Conservation (phyloP, 2,888 invertebrate species). For the Epirrhoe alternata region DNA sequence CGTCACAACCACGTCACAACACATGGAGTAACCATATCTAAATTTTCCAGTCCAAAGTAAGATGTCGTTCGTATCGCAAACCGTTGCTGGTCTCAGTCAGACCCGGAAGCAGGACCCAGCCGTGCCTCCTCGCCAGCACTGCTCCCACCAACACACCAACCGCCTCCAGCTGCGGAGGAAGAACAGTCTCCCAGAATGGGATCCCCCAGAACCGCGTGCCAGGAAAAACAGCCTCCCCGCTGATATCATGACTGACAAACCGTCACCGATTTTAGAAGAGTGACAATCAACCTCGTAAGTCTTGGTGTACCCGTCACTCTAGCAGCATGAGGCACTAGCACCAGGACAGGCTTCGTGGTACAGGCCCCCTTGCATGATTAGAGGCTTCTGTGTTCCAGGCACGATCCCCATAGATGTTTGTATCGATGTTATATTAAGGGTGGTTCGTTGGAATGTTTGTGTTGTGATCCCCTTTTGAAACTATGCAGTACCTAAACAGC, state of each 20-base stretch:
- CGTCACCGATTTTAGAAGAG: slow-evolving; percentile 70
- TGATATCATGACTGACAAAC: slow-evolving; percentile 61
- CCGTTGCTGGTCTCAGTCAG: slow-evolving; percentile 82
- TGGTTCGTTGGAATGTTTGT: slow-evolving; percentile 30
- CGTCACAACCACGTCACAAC: no score
- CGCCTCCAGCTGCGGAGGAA: slow-evolving; percentile 75
- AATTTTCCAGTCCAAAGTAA: slow-evolving; percentile 57
- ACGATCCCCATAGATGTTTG: slow-evolving; percentile 77
- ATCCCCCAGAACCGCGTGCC: slow-evolving; percentile 74
- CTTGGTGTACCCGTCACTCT: slow-evolving; percentile 79
- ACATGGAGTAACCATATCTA: slow-evolving; percentile 43
- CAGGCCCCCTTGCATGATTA: slow-evolving; percentile 83
- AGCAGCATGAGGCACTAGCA: slow-evolving; percentile 81
- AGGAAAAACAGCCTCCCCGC: slow-evolving; percentile 80
- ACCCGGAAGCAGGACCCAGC: slow-evolving; percentile 68
- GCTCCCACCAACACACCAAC: slow-evolving; percentile 79
- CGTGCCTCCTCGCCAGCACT: slow-evolving; percentile 74
- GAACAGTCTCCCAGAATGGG: slow-evolving; percentile 82
- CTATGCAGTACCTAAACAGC: no score
- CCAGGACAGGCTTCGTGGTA: slow-evolving; percentile 69
- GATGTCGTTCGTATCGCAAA: slow-evolving; percentile 86
- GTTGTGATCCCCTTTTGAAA: slow-evolving; percentile 15
- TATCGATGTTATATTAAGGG: slow-evolving; percentile 59
- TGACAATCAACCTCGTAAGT: slow-evolving; percentile 80
- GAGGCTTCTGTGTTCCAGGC: slow-evolving; percentile 79